Evolutionary conservation across 2,797 vertebrate genomes (phyloP).

Genomic region (Carduelis carduelis): DNA sequence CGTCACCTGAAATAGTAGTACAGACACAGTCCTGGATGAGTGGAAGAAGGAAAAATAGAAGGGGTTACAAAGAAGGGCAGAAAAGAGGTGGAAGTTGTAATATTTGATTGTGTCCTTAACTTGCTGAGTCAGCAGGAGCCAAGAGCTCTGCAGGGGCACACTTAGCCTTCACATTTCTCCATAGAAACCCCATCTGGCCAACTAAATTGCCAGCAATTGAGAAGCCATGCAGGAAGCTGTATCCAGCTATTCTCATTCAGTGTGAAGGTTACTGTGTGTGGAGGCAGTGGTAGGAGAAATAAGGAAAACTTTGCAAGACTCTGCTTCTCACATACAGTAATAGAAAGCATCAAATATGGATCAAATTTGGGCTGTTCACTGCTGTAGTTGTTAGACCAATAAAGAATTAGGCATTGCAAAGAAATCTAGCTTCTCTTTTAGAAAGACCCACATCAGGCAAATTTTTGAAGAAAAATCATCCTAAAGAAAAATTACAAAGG

Average conservation of each 20-base stretch:
- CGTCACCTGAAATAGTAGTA: not conserved
- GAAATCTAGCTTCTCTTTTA: not conserved
- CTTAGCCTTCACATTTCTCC: slow-evolving; percentile 40
- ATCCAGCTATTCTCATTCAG: slow-evolving; percentile 57
- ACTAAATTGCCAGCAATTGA: slow-evolving; percentile 50
- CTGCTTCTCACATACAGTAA: not conserved
- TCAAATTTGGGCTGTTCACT: not conserved
- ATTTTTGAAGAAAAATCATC: not conserved
- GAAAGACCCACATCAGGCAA: not conserved
- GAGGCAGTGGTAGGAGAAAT: not conserved
- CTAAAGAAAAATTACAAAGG: not conserved
- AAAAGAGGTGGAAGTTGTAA: not conserved
- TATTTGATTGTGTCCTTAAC: slow-evolving; percentile 4
- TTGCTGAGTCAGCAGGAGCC: slow-evolving; percentile 50
- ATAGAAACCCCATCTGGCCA: slow-evolving; percentile 52
- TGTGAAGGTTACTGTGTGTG: slow-evolving; percentile 52
- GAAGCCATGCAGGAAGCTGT: slow-evolving; percentile 35
- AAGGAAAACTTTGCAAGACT: not conserved
- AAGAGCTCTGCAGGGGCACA: slow-evolving; percentile 38
- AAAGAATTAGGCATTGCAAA: not conserved
- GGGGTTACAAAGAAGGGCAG: not conserved
- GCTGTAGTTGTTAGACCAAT: not conserved
- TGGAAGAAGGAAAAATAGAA: not conserved
- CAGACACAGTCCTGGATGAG: not conserved
- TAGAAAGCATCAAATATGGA: not conserved